Percentiles rank a stretch among this genome's conserved stretches.
Evolutionary conservation across 2,888 invertebrate species (phyloP).

Genomic region (Adela reaumurella): DNA sequence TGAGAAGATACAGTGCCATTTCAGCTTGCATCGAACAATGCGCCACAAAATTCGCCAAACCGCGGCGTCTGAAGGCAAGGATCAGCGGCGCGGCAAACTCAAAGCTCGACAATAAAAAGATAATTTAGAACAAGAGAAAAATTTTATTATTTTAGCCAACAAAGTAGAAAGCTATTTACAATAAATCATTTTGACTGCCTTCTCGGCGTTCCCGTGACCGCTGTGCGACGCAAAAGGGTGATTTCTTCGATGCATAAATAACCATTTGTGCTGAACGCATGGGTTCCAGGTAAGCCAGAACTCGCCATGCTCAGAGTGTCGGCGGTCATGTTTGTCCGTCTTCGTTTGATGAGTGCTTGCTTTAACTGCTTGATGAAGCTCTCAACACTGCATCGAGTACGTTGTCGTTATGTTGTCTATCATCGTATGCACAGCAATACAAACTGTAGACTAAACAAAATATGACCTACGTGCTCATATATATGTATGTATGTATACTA

Average conservation of each 20-base stretch:
- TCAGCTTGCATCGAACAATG: too few relatives aligned
- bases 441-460: too few relatives aligned
- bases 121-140: conserved; percentile 36
- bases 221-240: conserved; percentile 51
- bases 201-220: conserved; percentile 41
- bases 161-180: conserved; percentile 58
- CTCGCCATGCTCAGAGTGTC: neutral
- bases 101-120: neutral
- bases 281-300: conserved; percentile 40
- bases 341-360: neutral
- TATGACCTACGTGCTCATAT: too few relatives aligned
- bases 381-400: too few relatives aligned
- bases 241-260: conserved; percentile 55
- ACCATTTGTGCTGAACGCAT: conserved; percentile 36
- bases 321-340: neutral
- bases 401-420: too few relatives aligned
- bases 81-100: too few relatives aligned
- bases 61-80: too few relatives aligned
- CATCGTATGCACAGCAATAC: too few relatives aligned
- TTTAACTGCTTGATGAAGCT: too few relatives aligned
- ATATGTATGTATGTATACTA: too few relatives aligned
- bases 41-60: too few relatives aligned
- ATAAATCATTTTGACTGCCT: conserved; percentile 57
- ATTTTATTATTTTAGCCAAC: conserved; percentile 56
- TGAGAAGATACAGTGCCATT: too few relatives aligned